phyloP scores from a whole-genome alignment of 2,113 vertebrate genomes.

The Poeciliopsis retropinna region DNA sequence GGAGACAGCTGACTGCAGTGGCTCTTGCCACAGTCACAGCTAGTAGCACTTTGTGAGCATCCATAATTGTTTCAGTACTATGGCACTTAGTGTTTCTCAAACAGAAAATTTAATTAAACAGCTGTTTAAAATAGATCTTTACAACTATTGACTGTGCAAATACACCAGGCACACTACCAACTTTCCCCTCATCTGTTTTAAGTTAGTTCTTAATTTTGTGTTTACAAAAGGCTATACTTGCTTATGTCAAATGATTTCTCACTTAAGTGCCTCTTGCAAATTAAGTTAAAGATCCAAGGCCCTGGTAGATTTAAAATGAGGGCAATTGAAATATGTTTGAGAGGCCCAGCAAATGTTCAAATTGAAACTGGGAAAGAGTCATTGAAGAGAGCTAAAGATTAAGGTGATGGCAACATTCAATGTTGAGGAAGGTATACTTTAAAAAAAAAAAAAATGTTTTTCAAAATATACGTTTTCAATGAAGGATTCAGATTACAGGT shows the following conservation, averaged over 20 bases:
- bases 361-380: neutral
- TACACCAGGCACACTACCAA: neutral
- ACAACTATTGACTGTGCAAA: neutral
- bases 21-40: constrained; percentile 45
- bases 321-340: neutral
- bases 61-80: neutral
- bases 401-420: neutral
- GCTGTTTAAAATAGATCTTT: neutral
- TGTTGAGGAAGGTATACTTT: neutral
- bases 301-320: neutral
- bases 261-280: neutral
- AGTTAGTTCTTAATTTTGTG: neutral
- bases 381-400: neutral
- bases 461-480: too few species aligned
- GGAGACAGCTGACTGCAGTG: constrained; percentile 49
- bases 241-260: neutral
- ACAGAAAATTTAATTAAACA: neutral
- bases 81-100: neutral
- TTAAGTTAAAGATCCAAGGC: neutral
- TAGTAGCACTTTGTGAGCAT: constrained; percentile 4
- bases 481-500: neutral
- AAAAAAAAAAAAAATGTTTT: too few species aligned
- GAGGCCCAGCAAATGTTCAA: neutral
- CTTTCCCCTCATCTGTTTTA: neutral
- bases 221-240: neutral